Percentiles rank a stretch among this genome's conserved stretches.
Conservation (phyloP, 2,113 vertebrate species). For the Tenrec ecaudatus region DNA sequence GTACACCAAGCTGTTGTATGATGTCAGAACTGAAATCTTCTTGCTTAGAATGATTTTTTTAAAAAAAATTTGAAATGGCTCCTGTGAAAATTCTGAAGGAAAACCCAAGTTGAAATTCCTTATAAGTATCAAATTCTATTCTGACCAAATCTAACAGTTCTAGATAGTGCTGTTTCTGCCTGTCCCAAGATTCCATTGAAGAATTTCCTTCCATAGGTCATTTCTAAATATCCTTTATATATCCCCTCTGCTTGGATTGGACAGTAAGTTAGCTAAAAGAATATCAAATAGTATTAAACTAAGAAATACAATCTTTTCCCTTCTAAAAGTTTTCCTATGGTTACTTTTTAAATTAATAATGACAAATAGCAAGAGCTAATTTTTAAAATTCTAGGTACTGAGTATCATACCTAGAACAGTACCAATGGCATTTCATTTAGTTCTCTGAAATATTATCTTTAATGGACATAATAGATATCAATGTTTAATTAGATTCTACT, state of each 20-base stretch:
- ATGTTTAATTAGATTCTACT: no score
- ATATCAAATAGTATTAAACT: conserved; percentile 25
- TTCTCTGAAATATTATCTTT: not conserved
- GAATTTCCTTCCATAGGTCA: not conserved
- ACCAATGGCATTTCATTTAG: not conserved
- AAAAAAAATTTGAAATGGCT: not conserved
- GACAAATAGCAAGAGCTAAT: not conserved
- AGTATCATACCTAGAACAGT: not conserved
- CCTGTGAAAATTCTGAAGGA: conserved; percentile 27
- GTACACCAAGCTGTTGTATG: not conserved
- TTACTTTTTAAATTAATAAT: not conserved
- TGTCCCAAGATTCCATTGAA: conserved; percentile 8
- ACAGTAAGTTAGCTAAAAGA: not conserved
- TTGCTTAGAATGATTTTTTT: conserved; percentile 35
- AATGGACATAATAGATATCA: no score
- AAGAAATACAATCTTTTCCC: not conserved
- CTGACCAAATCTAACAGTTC: not conserved
- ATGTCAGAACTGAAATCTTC: not conserved
- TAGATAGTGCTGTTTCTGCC: not conserved
- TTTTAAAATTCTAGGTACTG: not conserved
- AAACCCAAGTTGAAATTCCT: conserved; percentile 48
- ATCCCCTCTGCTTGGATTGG: not conserved
- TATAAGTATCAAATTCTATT: not conserved
- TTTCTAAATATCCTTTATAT: not conserved
- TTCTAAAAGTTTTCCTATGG: not conserved